Conservation (phyloP, 2,888 invertebrate genomes). For the Cosmorhoe ocellata region DNA sequence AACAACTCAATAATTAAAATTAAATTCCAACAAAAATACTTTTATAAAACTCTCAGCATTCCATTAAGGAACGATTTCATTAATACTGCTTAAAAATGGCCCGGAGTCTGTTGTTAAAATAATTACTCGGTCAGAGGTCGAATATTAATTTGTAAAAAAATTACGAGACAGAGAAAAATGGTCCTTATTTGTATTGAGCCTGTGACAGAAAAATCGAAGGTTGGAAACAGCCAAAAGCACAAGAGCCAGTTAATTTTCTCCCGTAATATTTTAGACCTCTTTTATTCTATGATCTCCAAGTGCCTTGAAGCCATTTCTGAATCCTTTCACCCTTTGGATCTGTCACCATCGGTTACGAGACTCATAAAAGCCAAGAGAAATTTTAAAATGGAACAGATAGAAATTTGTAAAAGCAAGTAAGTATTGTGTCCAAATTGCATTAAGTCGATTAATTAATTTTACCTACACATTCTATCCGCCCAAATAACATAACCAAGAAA, state of each 20-base stretch:
- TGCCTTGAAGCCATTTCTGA: no score
- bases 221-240: background rate
- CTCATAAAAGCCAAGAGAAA: no score
- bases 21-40: conserved; percentile 37
- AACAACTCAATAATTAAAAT: conserved; percentile 31
- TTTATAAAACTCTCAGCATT: conserved; percentile 40
- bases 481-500: no score
- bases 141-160: conserved; percentile 36
- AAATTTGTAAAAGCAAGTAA: no score
- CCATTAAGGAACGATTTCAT: conserved; percentile 62
- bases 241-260: background rate
- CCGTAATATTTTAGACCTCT: no score
- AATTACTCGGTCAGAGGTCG: conserved; percentile 46
- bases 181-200: conserved; percentile 3
- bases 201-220: background rate
- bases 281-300: no score
- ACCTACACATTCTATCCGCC: no score
- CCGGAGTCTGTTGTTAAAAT: conserved; percentile 52
- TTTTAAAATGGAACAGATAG: no score
- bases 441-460: no score
- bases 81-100: conserved; percentile 53
- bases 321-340: no score
- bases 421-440: no score
- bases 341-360: background rate
- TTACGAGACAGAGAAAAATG: conserved; percentile 4